Evolutionary conservation across 2,797 vertebrate species (phyloP).

Genomic region (Euthynnus affinis): DNA sequence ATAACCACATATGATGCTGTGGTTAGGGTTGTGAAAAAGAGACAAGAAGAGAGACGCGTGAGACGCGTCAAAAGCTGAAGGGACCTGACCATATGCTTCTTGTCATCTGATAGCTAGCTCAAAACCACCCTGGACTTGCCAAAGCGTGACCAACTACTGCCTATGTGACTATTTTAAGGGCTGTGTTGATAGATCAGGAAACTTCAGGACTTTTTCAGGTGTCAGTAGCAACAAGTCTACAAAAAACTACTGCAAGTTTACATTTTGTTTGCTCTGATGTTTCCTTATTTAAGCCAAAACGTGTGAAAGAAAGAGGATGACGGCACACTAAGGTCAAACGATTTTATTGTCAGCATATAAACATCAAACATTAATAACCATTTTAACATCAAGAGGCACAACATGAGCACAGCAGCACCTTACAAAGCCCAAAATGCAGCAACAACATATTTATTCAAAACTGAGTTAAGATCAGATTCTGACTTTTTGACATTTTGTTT

Average conservation of each 20-base stretch:
- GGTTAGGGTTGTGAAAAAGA: not conserved
- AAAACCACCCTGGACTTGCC: constrained; percentile 1
- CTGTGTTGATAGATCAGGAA: too few relatives aligned
- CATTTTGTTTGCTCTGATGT: too few relatives aligned
- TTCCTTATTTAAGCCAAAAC: too few relatives aligned
- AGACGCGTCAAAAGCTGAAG: not conserved
- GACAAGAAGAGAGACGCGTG: too few relatives aligned
- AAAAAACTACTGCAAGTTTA: not conserved
- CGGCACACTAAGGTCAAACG: not conserved
- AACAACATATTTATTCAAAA: not conserved
- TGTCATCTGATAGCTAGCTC: constrained; percentile 15
- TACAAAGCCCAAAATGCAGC: not conserved
- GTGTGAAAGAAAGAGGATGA: not conserved
- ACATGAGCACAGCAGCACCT: not conserved
- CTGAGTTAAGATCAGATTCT: not conserved
- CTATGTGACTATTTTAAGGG: not conserved
- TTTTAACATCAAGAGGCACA: not conserved
- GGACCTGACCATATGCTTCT: not conserved
- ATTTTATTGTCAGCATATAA: too few relatives aligned
- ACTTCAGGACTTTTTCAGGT: not conserved
- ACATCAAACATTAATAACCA: too few relatives aligned
- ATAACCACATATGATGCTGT: not conserved
- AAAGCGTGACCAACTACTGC: not conserved
- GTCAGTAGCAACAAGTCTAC: not conserved
- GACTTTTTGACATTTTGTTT: not conserved